These are phyloP conservation scores for Meandrina meandrites DNA, from an alignment of 92 coral and sea anemone genomes.

Conservation along the genomic window DNA sequence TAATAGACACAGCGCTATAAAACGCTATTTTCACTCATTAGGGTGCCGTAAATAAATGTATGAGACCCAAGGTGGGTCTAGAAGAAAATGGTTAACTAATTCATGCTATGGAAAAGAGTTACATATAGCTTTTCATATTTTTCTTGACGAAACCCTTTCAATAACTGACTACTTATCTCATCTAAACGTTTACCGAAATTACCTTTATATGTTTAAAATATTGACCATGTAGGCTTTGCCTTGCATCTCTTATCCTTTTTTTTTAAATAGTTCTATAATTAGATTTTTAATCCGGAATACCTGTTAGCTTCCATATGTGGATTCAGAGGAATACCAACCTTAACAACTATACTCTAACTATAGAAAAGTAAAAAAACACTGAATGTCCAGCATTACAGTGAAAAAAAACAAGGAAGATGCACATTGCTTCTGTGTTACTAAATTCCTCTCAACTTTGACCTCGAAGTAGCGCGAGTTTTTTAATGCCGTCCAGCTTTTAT, in stretches of 20 bases:
- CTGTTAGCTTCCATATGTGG: neutral
- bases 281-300: neutral
- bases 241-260: too few species aligned
- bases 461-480: neutral
- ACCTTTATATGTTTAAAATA: neutral
- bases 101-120: too few species aligned
- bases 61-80: too few species aligned
- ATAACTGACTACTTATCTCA: too few species aligned
- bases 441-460: neutral
- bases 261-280: too few species aligned
- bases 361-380: neutral
- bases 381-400: conserved; percentile 28
- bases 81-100: too few species aligned
- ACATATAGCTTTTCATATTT: too few species aligned
- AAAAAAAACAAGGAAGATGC: too few species aligned
- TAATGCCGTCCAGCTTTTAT: neutral
- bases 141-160: too few species aligned
- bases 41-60: too few species aligned
- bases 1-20: too few species aligned
- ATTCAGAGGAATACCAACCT: neutral
- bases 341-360: neutral
- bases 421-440: neutral
- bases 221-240: neutral
- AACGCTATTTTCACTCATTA: too few species aligned
- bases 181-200: neutral